Evolutionary conservation across 2,113 vertebrate genomes (phyloP).

Genomic region (Aphyosemion australe): DNA sequence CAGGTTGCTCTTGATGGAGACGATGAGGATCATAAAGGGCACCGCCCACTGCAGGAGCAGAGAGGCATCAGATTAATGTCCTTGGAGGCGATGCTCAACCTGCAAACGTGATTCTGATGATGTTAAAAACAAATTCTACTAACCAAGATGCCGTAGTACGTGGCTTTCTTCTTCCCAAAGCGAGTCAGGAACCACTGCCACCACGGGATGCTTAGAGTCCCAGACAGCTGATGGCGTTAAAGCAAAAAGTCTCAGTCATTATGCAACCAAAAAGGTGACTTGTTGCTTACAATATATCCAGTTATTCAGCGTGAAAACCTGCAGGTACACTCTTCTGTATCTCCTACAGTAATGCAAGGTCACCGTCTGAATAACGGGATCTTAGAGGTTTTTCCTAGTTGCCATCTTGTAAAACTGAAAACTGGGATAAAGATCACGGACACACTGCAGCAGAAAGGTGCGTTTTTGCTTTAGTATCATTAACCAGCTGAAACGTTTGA

Average conservation of each 20-base stretch:
- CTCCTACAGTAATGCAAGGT: background rate
- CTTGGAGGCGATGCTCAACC: no score
- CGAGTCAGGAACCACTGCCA: constrained; percentile 96
- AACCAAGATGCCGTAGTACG: constrained; percentile 84
- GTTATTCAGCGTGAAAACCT: background rate
- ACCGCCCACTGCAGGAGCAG: constrained; percentile 82
- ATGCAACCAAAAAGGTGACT: background rate
- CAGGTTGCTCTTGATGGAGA: constrained; percentile 80
- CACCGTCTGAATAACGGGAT: background rate
- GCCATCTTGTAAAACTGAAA: background rate
- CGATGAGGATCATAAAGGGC: constrained; percentile 89
- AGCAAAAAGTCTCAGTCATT: background rate
- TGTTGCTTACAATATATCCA: background rate
- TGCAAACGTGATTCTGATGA: background rate
- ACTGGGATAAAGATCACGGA: no score
- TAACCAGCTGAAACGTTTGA: no score
- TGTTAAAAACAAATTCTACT: background rate
- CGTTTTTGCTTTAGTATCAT: no score
- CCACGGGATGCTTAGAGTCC: constrained; percentile 87
- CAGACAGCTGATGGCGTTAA: constrained; percentile 83
- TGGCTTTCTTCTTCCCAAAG: constrained; percentile 93
- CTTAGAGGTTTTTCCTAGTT: background rate
- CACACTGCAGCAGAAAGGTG: no score
- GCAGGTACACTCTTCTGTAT: background rate
- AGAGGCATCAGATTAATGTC: constrained; percentile 1